Base-by-base conservation (phyloP, 2,888 invertebrate species). In the Chloroclysta siterata region DNA sequence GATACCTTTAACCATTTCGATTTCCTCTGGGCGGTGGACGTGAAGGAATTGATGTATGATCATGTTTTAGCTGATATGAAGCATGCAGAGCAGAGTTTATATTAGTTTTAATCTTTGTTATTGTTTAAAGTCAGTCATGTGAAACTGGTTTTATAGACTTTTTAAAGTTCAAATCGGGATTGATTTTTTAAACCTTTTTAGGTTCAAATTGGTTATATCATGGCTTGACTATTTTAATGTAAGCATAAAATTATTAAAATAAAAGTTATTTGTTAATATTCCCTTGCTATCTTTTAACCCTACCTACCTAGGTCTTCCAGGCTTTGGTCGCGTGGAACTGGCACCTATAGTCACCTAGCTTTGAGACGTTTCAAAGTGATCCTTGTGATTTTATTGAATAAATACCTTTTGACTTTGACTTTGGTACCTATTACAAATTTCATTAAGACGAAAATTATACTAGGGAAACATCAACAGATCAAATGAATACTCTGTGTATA, bases 21-120 rank as follows among this genome's bases (percentile, higher is more conserved):
- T 41, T 87, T 82, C 56, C 71, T 84, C n/a, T 87, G 86, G 87
- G 80, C 74, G 0, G 61, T 39, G 0, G 77, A 82, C 51, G 82
- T 69, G 0, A 80, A 54, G 41, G 65, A 68, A 0, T 57, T 73
- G 29, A 39, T 85, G 0, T 84, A 81, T 46, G 74, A 79, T n/a
- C 65, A 52, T 2, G 0, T 85, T 0, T 22, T 85, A 3, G 39
- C 36, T 0, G 47, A 66, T 1, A 59, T 87, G 76, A 79, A 68
- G 48, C 63, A 79, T 10, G 79, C 79, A 47, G 85, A 84, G 29
- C 60, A 53, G 3, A 66, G 47, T 14, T 68, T 72, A 60, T 56
- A 68, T 56, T 71, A 66, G 14, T 17, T 10, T 8, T 2, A 50
- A 50, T n/a, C 64, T 44, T 15, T 15, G 8, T n/a, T 6, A 11